Conservation (phyloP, 2,888 invertebrate genomes). For the Drosophila anomelani region DNA sequence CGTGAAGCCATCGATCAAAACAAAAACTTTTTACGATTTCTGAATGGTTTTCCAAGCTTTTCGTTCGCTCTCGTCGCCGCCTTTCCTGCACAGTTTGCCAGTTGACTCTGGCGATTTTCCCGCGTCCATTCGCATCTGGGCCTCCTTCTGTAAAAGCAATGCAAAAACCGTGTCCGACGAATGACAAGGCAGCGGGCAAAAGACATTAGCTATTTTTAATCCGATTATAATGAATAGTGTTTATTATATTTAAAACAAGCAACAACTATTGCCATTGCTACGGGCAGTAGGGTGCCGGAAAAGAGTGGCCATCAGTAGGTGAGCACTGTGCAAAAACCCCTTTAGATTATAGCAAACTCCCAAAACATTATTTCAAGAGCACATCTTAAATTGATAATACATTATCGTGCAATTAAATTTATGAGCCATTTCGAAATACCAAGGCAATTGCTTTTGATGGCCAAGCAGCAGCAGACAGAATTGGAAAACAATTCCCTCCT, state of each 20-base stretch:
- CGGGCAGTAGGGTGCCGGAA: slow-evolving; percentile 60
- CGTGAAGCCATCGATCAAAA: slow-evolving; percentile 44
- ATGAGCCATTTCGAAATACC: slow-evolving; percentile 31
- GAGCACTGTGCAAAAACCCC: slow-evolving; percentile 1
- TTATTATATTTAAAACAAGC: slow-evolving; percentile 69
- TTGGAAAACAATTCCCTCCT: slow-evolving; percentile 16
- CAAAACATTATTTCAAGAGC: slow-evolving; percentile 19
- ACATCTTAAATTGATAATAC: slow-evolving; percentile 25
- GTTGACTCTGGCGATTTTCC: slow-evolving; percentile 38
- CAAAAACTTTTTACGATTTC: slow-evolving; percentile 26
- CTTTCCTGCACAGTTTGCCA: slow-evolving; percentile 4
- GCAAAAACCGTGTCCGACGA: slow-evolving; percentile 46
- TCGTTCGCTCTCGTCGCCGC: slow-evolving; percentile 13
- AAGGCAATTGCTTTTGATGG: slow-evolving; percentile 24
- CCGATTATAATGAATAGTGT: slow-evolving; percentile 78
- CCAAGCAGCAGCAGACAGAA: slow-evolving; percentile 10
- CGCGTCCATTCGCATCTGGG: slow-evolving; percentile 28
- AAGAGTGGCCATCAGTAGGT: slow-evolving; percentile 45
- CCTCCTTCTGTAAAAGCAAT: slow-evolving; percentile 41
- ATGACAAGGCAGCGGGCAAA: slow-evolving; percentile 40
- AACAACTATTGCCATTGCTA: slow-evolving; percentile 54
- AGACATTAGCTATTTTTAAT: slow-evolving; percentile 75
- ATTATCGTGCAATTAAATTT: slow-evolving; percentile 30
- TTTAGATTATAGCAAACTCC: background rate
- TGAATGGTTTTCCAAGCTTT: slow-evolving; percentile 45